Percentiles rank a stretch among this genome's conserved stretches.
Evolutionary conservation across 2,888 invertebrate species (phyloP).

Genomic region (Neoscelio sp.): DNA sequence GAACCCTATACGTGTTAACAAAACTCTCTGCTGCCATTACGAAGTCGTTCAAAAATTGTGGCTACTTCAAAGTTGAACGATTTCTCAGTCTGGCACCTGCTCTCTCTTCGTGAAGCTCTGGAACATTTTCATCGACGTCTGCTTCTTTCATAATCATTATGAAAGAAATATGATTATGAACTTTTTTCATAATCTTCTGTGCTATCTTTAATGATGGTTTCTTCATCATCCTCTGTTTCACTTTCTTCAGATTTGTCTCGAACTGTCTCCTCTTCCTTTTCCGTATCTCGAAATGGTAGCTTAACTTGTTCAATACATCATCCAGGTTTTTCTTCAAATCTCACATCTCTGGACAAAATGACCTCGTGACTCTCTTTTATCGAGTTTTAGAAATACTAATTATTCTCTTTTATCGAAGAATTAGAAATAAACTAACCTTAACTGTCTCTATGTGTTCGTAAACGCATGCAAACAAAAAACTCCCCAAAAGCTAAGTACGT

Average conservation of each 20-base stretch:
- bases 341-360: slow-evolving; percentile 70
- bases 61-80: slow-evolving; percentile 56
- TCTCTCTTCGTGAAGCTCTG: slow-evolving; percentile 9
- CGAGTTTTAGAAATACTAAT: no score
- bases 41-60: slow-evolving; percentile 39
- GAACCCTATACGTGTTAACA: slow-evolving; percentile 14
- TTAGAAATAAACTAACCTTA: no score
- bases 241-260: slow-evolving; percentile 2
- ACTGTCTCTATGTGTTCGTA: no score
- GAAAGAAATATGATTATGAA: no score
- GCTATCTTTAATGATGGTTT: slow-evolving; percentile 8
- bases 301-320: slow-evolving; percentile 30
- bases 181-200: slow-evolving; percentile 11
- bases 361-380: slow-evolving; percentile 57
- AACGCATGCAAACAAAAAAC: no score
- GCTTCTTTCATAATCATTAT: no score
- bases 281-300: slow-evolving; percentile 3
- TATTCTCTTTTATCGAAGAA: no score
- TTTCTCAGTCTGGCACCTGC: slow-evolving; percentile 32
- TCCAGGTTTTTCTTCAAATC: slow-evolving; percentile 67
- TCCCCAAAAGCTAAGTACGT: no score
- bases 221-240: background rate
- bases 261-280: slow-evolving; percentile 6
- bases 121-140: slow-evolving; percentile 12
- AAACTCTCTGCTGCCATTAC: slow-evolving; percentile 47